Evolutionary conservation across 2,797 vertebrate genomes (phyloP).

Genomic region (Lindbergichthys nudifrons): DNA sequence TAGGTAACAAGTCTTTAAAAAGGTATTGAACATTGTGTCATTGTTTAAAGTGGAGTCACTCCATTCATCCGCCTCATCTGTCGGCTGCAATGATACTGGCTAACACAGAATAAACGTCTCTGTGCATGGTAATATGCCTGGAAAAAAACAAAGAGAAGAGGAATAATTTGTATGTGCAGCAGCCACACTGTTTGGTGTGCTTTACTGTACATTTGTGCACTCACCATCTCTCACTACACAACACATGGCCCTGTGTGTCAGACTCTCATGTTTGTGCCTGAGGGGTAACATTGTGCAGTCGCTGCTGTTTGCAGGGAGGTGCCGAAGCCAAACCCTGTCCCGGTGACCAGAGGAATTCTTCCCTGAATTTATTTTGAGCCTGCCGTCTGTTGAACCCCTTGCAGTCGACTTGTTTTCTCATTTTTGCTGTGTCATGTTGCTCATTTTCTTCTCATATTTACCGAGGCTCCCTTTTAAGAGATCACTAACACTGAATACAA

Average conservation of each 20-base stretch:
- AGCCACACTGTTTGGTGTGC: neutral
- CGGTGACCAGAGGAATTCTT: conserved; percentile 14
- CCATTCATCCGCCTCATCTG: conserved; percentile 18
- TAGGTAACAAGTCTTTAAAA: conserved; percentile 24
- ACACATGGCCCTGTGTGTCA: conserved; percentile 7
- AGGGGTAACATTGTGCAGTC: conserved; percentile 36
- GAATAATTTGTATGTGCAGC: neutral
- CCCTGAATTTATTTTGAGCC: conserved; percentile 9
- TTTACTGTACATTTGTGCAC: neutral
- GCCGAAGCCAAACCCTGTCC: conserved; percentile 39
- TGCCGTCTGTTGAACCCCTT: conserved; percentile 7
- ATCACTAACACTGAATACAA: conserved; percentile 44
- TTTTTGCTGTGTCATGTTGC: conserved; percentile 13
- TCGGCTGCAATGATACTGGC: neutral
- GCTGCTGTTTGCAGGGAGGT: conserved; percentile 30
- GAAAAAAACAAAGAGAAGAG: neutral
- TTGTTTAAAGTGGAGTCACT: conserved; percentile 25
- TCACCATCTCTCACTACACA: neutral
- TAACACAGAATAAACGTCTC: neutral
- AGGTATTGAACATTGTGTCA: conserved; percentile 21
- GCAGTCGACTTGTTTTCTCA: conserved; percentile 1
- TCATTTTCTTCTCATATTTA: conserved; percentile 43
- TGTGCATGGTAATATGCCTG: neutral
- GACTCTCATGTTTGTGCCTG: neutral
- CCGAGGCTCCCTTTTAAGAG: conserved; percentile 38